phyloP scores from a whole-genome alignment of 1,140 invertebrate genomes.

The Vanessa atalanta region DNA sequence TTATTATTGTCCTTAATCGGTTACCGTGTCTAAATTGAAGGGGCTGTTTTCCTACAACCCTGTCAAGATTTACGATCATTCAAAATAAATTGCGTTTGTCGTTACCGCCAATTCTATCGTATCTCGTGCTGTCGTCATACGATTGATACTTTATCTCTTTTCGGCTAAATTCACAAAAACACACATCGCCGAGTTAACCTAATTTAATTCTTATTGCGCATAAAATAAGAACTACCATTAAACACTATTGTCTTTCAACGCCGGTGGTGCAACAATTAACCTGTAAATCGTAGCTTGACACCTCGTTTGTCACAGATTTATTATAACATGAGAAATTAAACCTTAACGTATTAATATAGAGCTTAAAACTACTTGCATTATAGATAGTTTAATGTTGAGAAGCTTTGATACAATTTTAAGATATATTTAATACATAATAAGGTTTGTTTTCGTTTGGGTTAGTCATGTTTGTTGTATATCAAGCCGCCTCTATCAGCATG shows the following conservation, averaged over 20 bases:
- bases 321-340: conserved; percentile 18
- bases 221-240: background rate
- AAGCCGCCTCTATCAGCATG: conserved; percentile 46
- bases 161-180: conserved; percentile 1
- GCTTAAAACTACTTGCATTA: conserved; percentile 20
- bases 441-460: background rate
- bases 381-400: background rate
- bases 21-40: background rate
- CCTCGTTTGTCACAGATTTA: conserved; percentile 41
- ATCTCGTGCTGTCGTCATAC: conserved; percentile 47
- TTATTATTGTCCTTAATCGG: background rate
- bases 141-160: conserved; percentile 45
- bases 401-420: background rate
- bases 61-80: conserved; percentile 18
- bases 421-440: background rate
- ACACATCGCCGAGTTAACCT: background rate
- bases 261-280: conserved; percentile 55
- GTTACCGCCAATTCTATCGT: conserved; percentile 31
- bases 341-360: conserved; percentile 5
- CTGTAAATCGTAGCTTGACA: conserved; percentile 64
- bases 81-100: conserved; percentile 20
- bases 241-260: conserved; percentile 31
- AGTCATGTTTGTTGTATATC: conserved; percentile 20
- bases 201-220: background rate
- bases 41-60: background rate